Base-by-base conservation (phyloP, 2,888 invertebrate species). In the Masnerella sp. region DNA sequence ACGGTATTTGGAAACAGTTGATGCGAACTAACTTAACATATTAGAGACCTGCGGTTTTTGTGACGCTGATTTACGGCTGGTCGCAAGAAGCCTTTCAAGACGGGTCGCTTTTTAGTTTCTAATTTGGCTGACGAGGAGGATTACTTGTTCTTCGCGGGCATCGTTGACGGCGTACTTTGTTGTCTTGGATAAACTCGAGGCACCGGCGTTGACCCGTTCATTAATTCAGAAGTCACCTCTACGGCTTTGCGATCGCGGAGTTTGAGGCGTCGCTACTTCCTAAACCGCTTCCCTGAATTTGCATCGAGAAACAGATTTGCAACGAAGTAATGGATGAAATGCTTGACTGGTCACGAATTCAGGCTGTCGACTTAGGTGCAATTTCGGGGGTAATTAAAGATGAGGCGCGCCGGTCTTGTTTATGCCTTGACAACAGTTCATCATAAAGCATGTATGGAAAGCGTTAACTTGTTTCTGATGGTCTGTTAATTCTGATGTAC, bases 251-350 rank as follows among this genome's bases (percentile, higher is more conserved):
- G 77, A 77, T 80, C 77, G 70, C 70, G 68, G 75, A 79, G 77
- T 80, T 80, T 67, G 78, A 76, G 61, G 59, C 75, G 69, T 45
- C 20, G 59, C 47, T 74, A 58, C 68, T 71, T 52, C 47, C 69
- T 70, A 62, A 74, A 71, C 71, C 72, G 73, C 70, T 78, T 77
- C 79, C 77, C 76, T 77, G 76, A 79, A 76, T 82, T 82, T 80
- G 79, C 80, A 81, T 83, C 80, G 80, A 79, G 80, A 82, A 85
- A 85, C 84, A 85, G 84, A 85, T 85, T 85, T 85, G 83, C 84
- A 81, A 77, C 76, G 72, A 73, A 78, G 80, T 85, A 85, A 85
- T 85, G 80, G 82, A 85, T 85, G 84, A 84, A 83, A 82, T 80
- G 80, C 82, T 81, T 79, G 81, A 71, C 77, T 77, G 79, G 76